Evolutionary conservation across 2,888 invertebrate species (phyloP).

Genomic region (Sphaeridia pumilis): DNA sequence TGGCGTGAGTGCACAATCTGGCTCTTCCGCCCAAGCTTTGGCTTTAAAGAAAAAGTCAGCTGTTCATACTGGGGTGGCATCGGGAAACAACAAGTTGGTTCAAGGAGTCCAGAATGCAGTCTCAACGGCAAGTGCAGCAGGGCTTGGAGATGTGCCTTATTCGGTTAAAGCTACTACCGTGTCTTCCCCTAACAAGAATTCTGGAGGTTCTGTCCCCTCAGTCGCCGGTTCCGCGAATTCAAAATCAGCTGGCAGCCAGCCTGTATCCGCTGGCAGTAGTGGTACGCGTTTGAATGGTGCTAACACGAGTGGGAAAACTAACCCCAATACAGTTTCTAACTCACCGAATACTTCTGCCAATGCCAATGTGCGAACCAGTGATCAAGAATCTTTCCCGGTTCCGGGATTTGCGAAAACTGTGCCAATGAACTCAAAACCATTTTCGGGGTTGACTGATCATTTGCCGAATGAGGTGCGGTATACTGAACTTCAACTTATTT

Average conservation of each 20-base stretch:
- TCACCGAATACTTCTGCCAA: not conserved
- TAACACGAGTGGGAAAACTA: not conserved
- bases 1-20: not conserved
- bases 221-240: no score
- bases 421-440: slow-evolving; percentile 34
- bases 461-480: slow-evolving; percentile 28
- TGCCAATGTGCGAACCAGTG: slow-evolving; percentile 24
- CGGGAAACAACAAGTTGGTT: slow-evolving; percentile 30
- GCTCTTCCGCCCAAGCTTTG: slow-evolving; percentile 3
- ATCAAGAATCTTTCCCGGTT: slow-evolving; percentile 35
- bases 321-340: not conserved
- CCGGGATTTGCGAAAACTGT: slow-evolving; percentile 33
- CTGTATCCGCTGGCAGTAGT: not conserved
- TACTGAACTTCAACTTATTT: not conserved
- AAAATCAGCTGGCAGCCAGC: not conserved
- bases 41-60: slow-evolving; percentile 13
- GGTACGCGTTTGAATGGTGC: not conserved
- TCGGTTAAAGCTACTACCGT: slow-evolving; percentile 16
- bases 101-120: slow-evolving; percentile 15
- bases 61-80: slow-evolving; percentile 17
- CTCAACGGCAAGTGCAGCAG: slow-evolving; percentile 6
- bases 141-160: slow-evolving; percentile 17
- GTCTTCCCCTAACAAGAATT: slow-evolving; percentile 21
- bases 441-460: slow-evolving; percentile 34
- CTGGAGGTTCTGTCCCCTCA: not conserved